Base-by-base conservation (phyloP, 2,113 vertebrate genomes). In the Crypturellus undulatus region DNA sequence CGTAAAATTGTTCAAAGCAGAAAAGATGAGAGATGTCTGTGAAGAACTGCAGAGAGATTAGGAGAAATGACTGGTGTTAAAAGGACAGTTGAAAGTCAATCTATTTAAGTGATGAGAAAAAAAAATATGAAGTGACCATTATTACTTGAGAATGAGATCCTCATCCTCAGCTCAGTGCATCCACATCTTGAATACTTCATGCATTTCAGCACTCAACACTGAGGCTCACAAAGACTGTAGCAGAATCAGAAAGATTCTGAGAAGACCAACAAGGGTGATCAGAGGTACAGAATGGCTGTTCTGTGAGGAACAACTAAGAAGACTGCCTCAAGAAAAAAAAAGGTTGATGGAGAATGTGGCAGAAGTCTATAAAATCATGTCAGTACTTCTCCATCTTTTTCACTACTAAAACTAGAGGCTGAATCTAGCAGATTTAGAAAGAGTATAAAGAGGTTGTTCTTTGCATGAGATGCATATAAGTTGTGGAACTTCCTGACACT, bases 1-100 rank as follows among this genome's bases (percentile, higher is more conserved):
- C 43, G 80, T 63, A 89, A 87, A 96, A 87, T 89, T 89, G 81
- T 91, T 81, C 65, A 82, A 16, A 67, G 75, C 60, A 52, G 58
- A 69, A 87, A 82, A 77, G 21, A 69, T 69, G 43, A 81, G 9
- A 8, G 34, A 79, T 82, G 63, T 28, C 81, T 79, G 42, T 0
- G 0, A 84, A 85, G 63, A 82, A n/a, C 52, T 68, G 71, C 38
- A 58, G 81, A 91, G 58, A 47, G 76, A 84, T 63, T 26, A 75
- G 72, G 72, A 65, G 63, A 25, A 94, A 38, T 72, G 84, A 67
- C 80, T 59, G 62, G 47, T 49, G 38, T 91, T 71, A 84, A 94
- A 91, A 85, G 76, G 84, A 64, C 75, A 68, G 38, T 59, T 69
- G 59, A 62, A 76, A 82, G 79, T 90, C 81, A 69, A 56, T 54